phyloP scores from a whole-genome alignment of 2,888 invertebrate species.

The Ephialtes manifestator region DNA sequence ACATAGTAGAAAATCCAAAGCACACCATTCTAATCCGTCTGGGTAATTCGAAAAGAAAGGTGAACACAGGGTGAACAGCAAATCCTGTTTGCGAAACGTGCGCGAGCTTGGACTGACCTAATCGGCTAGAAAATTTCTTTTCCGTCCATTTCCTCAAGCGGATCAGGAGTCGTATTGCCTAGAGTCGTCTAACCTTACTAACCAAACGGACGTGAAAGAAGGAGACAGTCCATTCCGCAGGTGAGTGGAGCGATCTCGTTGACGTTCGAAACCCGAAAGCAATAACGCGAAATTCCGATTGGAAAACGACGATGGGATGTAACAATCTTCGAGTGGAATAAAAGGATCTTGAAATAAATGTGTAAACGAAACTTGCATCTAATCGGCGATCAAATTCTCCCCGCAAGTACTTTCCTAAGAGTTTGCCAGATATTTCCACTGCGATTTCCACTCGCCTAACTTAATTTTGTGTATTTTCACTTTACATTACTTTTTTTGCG shows the following conservation, averaged over 20 bases:
- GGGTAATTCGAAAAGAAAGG: constrained; percentile 44
- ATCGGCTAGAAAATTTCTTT: constrained; percentile 75
- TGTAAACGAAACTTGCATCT: too few species aligned
- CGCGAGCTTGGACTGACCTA: constrained; percentile 64
- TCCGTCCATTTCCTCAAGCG: constrained; percentile 51
- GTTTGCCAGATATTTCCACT: too few species aligned
- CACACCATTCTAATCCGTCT: constrained; percentile 42
- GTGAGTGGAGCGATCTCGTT: constrained; percentile 55
- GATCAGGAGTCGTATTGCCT: not conserved
- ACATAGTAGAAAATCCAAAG: not conserved
- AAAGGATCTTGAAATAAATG: too few species aligned
- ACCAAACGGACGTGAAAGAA: constrained; percentile 26
- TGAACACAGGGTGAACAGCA: constrained; percentile 28
- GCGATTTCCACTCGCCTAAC: too few species aligned
- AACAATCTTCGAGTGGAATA: not conserved
- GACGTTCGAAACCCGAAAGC: constrained; percentile 63
- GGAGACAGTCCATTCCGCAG: constrained; percentile 24
- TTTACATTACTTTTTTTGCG: too few species aligned
- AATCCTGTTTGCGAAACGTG: constrained; percentile 73
- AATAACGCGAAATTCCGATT: constrained; percentile 27
- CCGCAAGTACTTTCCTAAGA: too few species aligned
- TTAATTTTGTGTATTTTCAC: too few species aligned
- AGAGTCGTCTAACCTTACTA: constrained; percentile 32
- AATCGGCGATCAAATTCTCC: too few species aligned
- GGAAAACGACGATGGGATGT: constrained; percentile 6